Conservation (phyloP, 2,797 vertebrate species). For the Pelochelys cantorii region DNA sequence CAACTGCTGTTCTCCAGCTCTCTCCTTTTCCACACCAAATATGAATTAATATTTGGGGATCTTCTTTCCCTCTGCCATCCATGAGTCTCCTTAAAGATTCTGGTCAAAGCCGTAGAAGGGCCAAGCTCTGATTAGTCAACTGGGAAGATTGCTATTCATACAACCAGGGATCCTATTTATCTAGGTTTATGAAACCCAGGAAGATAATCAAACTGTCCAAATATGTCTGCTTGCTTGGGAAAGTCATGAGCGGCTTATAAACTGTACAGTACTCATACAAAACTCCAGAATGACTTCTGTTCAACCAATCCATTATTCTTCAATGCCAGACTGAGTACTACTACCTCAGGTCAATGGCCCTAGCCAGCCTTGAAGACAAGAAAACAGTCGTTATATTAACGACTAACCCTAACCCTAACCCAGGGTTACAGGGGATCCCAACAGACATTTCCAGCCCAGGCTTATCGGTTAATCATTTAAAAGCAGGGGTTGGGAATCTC, state of each 20-base stretch:
- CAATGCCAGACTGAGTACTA: background rate
- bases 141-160: accelerated
- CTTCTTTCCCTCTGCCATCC: background rate
- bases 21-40: background rate
- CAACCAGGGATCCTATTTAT: background rate
- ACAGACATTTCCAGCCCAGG: background rate
- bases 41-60: background rate
- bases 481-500: no score
- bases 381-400: background rate
- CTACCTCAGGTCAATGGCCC: background rate
- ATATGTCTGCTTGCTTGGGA: background rate
- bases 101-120: background rate
- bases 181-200: background rate
- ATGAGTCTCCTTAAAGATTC: background rate
- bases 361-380: background rate
- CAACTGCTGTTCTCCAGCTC: background rate
- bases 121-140: background rate
- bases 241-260: background rate
- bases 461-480: background rate
- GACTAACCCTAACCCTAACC: no score
- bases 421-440: background rate
- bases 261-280: accelerated
- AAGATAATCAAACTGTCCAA: background rate
- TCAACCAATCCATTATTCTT: background rate
- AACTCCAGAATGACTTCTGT: background rate